phyloP scores from a whole-genome alignment of 2,888 invertebrate genomes.

The Nephrotoma appendiculata region DNA sequence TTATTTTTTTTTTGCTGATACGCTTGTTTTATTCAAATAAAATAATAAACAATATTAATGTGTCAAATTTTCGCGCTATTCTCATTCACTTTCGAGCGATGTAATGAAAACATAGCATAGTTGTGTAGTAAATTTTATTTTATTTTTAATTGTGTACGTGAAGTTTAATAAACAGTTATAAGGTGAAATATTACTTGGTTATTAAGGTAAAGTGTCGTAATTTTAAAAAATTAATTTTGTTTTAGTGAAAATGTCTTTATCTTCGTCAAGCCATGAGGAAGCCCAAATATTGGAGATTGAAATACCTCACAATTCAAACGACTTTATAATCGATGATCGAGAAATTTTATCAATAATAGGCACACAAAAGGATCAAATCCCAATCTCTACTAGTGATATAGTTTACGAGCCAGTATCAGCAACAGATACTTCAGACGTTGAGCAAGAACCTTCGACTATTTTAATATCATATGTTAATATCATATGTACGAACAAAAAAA shows the following conservation, averaged over 20 bases:
- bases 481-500: background rate
- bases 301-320: background rate
- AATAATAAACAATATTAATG: background rate
- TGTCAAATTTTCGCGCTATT: background rate
- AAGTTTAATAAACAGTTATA: background rate
- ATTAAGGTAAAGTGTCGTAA: background rate
- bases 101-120: background rate
- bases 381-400: background rate
- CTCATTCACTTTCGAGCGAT: background rate
- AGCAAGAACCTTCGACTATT: background rate
- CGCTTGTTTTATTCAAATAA: background rate
- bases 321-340: background rate
- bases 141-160: background rate
- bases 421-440: background rate
- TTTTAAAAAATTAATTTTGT: background rate
- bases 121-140: background rate
- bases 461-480: background rate
- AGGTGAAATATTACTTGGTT: background rate
- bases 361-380: background rate
- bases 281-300: background rate
- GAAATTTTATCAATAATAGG: background rate
- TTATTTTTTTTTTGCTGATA: background rate
- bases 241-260: background rate
- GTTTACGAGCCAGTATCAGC: background rate
- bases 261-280: background rate